Evolutionary conservation across 1,140 invertebrate genomes (phyloP).

Genomic region (Bemisia tabaci): DNA sequence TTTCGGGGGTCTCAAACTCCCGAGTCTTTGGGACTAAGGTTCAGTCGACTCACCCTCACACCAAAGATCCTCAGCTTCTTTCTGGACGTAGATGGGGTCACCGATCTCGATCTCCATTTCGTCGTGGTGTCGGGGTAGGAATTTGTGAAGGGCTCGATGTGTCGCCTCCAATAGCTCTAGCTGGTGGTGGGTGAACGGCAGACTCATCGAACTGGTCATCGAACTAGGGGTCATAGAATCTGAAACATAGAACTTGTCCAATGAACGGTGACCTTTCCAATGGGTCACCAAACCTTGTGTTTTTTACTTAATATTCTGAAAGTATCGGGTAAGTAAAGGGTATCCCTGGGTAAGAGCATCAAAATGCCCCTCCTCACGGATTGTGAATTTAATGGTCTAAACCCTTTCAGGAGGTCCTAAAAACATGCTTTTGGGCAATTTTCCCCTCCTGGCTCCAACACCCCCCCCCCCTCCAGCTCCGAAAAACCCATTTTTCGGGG

Average conservation of each 20-base stretch:
- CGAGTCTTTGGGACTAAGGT: too few relatives aligned
- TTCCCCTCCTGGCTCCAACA: too few relatives aligned
- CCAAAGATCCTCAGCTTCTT: conserved; percentile 94
- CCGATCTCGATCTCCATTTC: conserved; percentile 95
- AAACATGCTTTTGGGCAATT: too few relatives aligned
- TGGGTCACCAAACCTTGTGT: too few relatives aligned
- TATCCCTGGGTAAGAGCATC: too few relatives aligned
- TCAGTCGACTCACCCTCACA: conserved; percentile 83
- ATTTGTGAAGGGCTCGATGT: conserved; percentile 88
- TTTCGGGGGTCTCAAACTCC: too few relatives aligned
- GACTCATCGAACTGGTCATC: conserved; percentile 42
- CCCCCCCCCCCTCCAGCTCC: too few relatives aligned
- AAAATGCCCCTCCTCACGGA: neutral
- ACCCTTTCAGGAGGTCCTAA: too few relatives aligned
- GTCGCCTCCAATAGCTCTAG: conserved; percentile 84
- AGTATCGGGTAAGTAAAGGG: too few relatives aligned
- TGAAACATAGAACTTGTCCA: conserved; percentile 4
- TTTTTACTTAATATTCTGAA: too few relatives aligned
- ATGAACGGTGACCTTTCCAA: neutral
- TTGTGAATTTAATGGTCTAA: neutral
- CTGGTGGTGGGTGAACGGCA: conserved; percentile 64
- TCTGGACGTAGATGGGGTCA: conserved; percentile 91
- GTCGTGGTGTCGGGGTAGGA: conserved; percentile 84
- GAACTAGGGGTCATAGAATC: conserved; percentile 32
- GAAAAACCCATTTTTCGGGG: too few relatives aligned